A percentile compares a stretch with the other conserved stretches of the same genome.
These are phyloP conservation scores for Nasonia longicornis DNA, from an alignment of 1,140 invertebrate genomes.

Conservation along the genomic window DNA sequence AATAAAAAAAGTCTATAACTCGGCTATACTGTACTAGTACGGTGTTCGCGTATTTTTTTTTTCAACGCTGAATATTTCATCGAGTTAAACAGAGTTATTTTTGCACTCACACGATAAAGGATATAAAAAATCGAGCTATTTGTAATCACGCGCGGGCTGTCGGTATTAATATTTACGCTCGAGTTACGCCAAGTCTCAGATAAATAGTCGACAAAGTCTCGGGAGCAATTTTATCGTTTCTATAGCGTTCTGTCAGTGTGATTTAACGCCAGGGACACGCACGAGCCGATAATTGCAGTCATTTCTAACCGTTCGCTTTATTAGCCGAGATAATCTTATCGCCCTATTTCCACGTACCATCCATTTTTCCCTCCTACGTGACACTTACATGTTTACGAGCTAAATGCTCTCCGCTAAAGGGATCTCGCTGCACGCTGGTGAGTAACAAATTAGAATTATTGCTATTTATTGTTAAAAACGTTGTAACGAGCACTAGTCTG, in stretches of 20 bases:
- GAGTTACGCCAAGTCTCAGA: not conserved
- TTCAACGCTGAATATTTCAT: too few relatives aligned
- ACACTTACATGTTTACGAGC: constrained; percentile 44
- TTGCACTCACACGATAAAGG: too few relatives aligned
- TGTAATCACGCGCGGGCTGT: too few relatives aligned
- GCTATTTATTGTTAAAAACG: not conserved
- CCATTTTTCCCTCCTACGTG: constrained; percentile 61
- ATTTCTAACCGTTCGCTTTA: constrained; percentile 64
- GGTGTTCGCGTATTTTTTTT: not conserved
- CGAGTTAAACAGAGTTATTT: too few relatives aligned
- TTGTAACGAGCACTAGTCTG: too few relatives aligned
- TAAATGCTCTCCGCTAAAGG: constrained; percentile 2
- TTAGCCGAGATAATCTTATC: constrained; percentile 65
- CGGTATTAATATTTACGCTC: too few relatives aligned
- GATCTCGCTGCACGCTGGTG: too few relatives aligned
- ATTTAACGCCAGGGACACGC: constrained; percentile 53
- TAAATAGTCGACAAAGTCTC: not conserved
- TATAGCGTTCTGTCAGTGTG: constrained; percentile 38
- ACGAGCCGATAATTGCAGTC: constrained; percentile 64
- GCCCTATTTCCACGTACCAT: constrained; percentile 59
- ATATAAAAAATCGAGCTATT: too few relatives aligned
- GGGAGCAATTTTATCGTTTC: not conserved
- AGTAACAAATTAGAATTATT: not conserved
- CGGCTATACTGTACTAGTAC: too few relatives aligned
- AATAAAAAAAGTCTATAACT: too few relatives aligned